Conservation (phyloP, 92 coral and sea anemone species). For the Plumapathes pennacea region DNA sequence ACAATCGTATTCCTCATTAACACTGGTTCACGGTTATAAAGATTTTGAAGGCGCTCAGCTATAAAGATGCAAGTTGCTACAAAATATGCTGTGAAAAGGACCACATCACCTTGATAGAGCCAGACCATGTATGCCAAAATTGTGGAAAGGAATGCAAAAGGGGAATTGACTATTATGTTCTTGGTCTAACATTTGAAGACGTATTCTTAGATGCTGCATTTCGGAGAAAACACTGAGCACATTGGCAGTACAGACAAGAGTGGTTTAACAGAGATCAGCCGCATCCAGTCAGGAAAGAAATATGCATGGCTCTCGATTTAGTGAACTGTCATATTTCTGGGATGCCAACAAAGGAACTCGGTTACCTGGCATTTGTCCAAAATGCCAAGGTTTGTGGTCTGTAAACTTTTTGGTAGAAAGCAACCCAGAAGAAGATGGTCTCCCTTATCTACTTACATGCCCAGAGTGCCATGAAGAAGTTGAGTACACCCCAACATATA, state of each 20-base stretch:
- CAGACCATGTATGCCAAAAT: constrained; percentile 23
- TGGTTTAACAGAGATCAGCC: constrained; percentile 29
- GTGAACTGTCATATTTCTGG: constrained; percentile 63
- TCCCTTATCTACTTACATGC: constrained; percentile 28
- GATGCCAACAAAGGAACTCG: constrained; percentile 36
- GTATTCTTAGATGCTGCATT: constrained; percentile 28
- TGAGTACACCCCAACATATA: constrained; percentile 12
- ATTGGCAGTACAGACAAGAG: constrained; percentile 51
- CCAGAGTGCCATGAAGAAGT: constrained; percentile 35
- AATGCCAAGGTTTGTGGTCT: no score
- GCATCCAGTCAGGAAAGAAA: constrained; percentile 17
- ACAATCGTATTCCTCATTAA: constrained; percentile 55
- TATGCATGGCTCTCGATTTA: constrained; percentile 62
- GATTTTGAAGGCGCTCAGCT: constrained; percentile 50
- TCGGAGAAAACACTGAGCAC: constrained; percentile 37
- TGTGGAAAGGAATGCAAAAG: constrained; percentile 43
- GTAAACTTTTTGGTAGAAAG: constrained; percentile 22
- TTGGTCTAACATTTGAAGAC: constrained; percentile 48
- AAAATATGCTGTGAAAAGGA: constrained; percentile 53
- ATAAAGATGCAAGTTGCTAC: constrained; percentile 44
- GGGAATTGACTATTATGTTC: constrained; percentile 57
- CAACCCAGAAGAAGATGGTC: constrained; percentile 29
- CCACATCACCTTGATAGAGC: constrained; percentile 47
- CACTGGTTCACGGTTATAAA: constrained; percentile 35
- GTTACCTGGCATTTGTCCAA: constrained; percentile 48